Conservation (phyloP, 1,140 invertebrate species). For the Pachyrhynchus sulphureomaculatus region DNA sequence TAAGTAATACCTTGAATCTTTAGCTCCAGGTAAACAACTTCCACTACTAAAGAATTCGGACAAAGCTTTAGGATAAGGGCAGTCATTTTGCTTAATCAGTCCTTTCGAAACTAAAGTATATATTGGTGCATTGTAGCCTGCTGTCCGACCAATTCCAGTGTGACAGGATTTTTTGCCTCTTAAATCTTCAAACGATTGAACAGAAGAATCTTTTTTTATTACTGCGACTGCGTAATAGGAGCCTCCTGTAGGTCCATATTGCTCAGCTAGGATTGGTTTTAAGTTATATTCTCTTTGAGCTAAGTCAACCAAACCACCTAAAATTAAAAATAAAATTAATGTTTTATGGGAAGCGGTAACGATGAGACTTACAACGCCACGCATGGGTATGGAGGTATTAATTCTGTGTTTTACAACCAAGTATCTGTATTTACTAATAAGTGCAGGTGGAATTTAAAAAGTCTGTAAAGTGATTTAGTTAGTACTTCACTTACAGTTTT, state of each 20-base stretch:
- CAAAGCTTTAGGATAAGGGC: conserved; percentile 53
- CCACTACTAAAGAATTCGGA: conserved; percentile 55
- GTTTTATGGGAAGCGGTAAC: background rate
- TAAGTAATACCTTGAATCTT: conserved; percentile 17
- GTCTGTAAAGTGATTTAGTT: too few species aligned
- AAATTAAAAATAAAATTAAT: conserved; percentile 4
- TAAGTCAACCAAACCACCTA: conserved; percentile 56
- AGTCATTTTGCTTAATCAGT: conserved; percentile 51
- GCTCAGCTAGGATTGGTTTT: conserved; percentile 56
- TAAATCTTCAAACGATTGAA: conserved; percentile 51
- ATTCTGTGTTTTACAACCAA: too few species aligned
- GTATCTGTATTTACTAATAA: too few species aligned
- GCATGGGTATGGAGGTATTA: background rate
- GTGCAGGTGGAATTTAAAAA: too few species aligned
- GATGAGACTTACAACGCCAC: background rate
- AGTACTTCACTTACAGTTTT: too few species aligned
- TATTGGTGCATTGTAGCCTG: conserved; percentile 59
- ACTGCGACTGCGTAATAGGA: conserved; percentile 58
- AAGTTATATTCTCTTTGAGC: conserved; percentile 57
- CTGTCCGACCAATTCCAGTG: conserved; percentile 49
- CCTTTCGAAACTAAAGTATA: conserved; percentile 52
- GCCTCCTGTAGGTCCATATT: conserved; percentile 54
- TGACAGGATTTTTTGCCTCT: conserved; percentile 62
- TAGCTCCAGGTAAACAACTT: conserved; percentile 38
- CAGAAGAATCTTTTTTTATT: conserved; percentile 53